phyloP scores from a whole-genome alignment of 2,113 vertebrate genomes.

The Oreochromis tanganicae region DNA sequence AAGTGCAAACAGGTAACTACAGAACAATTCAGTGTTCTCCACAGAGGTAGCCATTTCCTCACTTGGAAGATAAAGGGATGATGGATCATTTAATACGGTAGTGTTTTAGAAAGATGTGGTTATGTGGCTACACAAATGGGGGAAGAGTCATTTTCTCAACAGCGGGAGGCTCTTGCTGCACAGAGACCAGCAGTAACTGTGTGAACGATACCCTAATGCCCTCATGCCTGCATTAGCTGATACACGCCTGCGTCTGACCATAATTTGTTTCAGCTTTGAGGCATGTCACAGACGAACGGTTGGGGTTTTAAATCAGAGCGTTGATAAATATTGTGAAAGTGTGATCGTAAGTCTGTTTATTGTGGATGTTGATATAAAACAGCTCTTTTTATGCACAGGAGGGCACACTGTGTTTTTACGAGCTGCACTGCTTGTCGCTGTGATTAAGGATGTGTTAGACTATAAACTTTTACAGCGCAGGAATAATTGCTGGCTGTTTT shows the following conservation, averaged over 20 bases:
- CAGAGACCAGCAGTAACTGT: conserved; percentile 1
- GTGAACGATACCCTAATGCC: background rate
- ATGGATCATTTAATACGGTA: conserved; percentile 29
- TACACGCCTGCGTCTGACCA: background rate
- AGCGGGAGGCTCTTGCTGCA: background rate
- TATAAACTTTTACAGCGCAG: conserved; percentile 60
- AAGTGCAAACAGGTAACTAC: background rate
- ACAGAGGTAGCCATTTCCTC: conserved; percentile 12
- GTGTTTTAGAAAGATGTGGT: conserved; percentile 32
- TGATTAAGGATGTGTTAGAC: conserved; percentile 49
- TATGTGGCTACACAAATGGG: conserved; percentile 26
- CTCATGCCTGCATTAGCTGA: conserved; percentile 25
- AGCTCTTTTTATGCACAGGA: conserved; percentile 23
- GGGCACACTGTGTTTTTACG: conserved; percentile 32
- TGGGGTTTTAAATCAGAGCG: background rate
- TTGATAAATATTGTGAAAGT: conserved; percentile 1
- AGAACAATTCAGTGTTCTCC: background rate
- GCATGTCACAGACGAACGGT: background rate
- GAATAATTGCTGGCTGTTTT: conserved; percentile 56
- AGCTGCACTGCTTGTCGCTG: conserved; percentile 41
- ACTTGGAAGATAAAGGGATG: conserved; percentile 29
- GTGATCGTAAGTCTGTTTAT: conserved; percentile 9
- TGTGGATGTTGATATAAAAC: conserved; percentile 30
- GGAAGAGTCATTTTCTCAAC: conserved; percentile 33
- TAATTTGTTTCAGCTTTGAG: background rate